phyloP scores from a whole-genome alignment of 2,888 invertebrate genomes.

The Agriotes lineatus region DNA sequence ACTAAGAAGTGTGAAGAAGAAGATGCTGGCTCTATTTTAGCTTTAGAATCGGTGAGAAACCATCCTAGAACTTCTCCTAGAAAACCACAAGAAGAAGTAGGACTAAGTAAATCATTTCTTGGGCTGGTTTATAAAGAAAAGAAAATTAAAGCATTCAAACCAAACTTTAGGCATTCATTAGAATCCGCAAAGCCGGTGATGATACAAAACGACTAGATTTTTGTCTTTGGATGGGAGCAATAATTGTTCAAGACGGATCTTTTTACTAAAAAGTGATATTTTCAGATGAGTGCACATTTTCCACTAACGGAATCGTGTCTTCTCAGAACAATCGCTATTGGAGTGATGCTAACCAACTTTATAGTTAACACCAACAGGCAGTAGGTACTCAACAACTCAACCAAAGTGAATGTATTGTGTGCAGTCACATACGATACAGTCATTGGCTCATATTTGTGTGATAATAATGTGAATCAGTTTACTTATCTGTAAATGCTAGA shows the following conservation, averaged over 20 bases:
- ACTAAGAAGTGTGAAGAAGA: background rate
- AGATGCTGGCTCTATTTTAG: background rate
- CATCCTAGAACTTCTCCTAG: background rate
- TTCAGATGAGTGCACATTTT: background rate
- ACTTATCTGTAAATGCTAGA: background rate
- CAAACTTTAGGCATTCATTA: background rate
- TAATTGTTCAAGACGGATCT: background rate
- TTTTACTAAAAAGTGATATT: background rate
- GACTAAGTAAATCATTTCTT: background rate
- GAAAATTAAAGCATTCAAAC: no score
- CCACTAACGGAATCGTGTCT: no score
- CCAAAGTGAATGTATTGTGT: background rate
- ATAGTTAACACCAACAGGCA: no score
- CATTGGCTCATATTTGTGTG: background rate
- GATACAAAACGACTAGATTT: background rate
- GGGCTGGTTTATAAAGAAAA: no score
- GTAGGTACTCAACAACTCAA: no score
- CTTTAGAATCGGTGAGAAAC: background rate
- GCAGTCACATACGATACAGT: background rate
- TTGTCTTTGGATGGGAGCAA: slow-evolving; percentile 1
- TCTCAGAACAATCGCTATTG: no score
- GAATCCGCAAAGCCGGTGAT: background rate
- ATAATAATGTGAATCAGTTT: background rate
- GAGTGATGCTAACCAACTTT: no score
- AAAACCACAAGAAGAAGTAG: background rate